Evolutionary conservation across 2,113 vertebrate genomes (phyloP).

Genomic region (Dissostichus mawsoni): DNA sequence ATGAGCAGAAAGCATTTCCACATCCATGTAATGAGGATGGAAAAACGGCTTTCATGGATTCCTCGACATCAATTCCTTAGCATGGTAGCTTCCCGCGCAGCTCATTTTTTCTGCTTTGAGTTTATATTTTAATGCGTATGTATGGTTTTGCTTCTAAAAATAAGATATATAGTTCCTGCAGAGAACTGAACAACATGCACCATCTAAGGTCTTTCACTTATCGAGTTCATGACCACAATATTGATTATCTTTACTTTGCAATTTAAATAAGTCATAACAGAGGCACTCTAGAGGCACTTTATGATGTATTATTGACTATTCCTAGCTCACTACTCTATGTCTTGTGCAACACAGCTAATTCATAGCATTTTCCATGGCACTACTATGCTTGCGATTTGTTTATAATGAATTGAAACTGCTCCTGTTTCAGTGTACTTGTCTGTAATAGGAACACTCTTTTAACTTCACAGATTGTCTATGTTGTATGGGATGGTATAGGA

Average conservation of each 20-base stretch:
- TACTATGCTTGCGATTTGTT: not conserved
- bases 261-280: slow-evolving; percentile 6
- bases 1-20: not conserved
- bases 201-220: slow-evolving; percentile 8
- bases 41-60: not conserved
- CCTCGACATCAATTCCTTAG: not conserved
- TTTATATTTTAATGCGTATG: not conserved
- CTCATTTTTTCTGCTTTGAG: not conserved
- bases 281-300: not conserved
- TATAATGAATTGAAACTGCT: not conserved
- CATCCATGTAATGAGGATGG: not conserved
- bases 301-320: not conserved
- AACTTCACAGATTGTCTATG: not conserved
- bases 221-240: not conserved
- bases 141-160: not conserved
- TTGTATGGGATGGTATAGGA: not conserved
- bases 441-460: not conserved
- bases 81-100: not conserved
- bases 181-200: not conserved
- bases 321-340: not conserved
- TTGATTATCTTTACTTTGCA: slow-evolving; percentile 4
- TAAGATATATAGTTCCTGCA: slow-evolving; percentile 8
- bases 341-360: not conserved
- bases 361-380: not conserved
- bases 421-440: not conserved